phyloP scores from a whole-genome alignment of 2,888 invertebrate genomes.

The Graphium colonna region DNA sequence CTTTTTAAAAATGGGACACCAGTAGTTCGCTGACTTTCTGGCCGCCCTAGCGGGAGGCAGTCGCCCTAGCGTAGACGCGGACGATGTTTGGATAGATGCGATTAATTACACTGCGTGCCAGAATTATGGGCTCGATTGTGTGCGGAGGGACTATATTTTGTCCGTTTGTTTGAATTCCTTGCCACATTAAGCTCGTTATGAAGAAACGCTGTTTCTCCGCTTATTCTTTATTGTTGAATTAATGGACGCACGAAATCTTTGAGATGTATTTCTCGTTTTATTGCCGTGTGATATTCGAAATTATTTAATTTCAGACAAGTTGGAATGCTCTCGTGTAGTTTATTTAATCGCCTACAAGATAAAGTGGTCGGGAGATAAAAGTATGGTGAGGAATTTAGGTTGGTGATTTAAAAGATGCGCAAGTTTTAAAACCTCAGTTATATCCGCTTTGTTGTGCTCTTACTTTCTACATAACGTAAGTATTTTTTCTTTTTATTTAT shows the following conservation, averaged over 20 bases:
- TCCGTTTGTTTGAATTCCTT: conserved; percentile 9
- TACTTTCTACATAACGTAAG: too few species aligned
- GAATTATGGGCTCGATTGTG: conserved; percentile 13
- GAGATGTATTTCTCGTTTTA: background rate
- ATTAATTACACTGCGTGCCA: conserved; percentile 12
- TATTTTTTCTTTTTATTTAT: too few species aligned
- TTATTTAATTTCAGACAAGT: too few species aligned
- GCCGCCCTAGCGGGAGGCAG: background rate
- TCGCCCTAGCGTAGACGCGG: background rate
- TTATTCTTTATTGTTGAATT: background rate
- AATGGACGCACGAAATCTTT: background rate
- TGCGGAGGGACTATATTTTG: conserved; percentile 3
- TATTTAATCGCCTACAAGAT: background rate
- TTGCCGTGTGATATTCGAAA: too few species aligned
- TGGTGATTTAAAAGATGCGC: too few species aligned
- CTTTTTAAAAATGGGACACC: too few species aligned
- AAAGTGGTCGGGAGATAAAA: background rate
- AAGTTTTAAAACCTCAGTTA: too few species aligned
- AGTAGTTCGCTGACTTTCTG: background rate
- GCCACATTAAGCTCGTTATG: conserved; percentile 12
- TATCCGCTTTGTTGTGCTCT: too few species aligned
- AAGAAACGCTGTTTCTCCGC: background rate
- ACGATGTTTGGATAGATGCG: conserved; percentile 21
- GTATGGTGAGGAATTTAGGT: background rate
- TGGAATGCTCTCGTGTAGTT: background rate